Evolutionary conservation across 2,888 invertebrate genomes (phyloP), one percentile per base, ranked within the genome.

Genomic region (Lycaena phlaeas): DNA sequence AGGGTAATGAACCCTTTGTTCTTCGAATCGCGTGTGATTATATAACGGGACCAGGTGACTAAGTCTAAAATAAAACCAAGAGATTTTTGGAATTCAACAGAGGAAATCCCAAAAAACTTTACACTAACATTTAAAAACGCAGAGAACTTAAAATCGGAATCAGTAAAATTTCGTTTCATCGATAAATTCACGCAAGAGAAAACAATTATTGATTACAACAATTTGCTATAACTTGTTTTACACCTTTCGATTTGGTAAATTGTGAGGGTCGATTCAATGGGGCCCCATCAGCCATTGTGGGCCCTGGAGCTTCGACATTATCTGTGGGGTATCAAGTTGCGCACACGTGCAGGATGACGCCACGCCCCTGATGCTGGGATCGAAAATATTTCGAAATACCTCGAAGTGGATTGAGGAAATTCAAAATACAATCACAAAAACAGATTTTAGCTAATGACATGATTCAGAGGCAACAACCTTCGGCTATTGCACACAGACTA

Each of bases 311-410:
- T n/a, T 48, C 46, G 44, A 68, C 67, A 67, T 59, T 65, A 67
- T 69, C 67, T 64, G 55, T 52, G 47, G 41, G 38, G 57, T 64
- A 64, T 72, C 68, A 51, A 49, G 63, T 72, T 71, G 65, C 70
- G 50, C 55, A 62, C 71, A 70, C 70, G 71, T 70, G 69, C 66
- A 68, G 42, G 44, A 36, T 43, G 40, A 49, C 53, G 48, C 50
- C 50, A 34, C 50, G 49, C 54, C 49, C 52, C 50, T 50, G 48
- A 34, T 14, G 9, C 25, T 22, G 25, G 6, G 12, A 36, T 36
- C 10, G n/a, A 7, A 15, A 18, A 34, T 18, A 34, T 34, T 34
- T 34, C 2, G 4, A 22, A 31, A 31, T 18, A 22, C 18, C 18
- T 18, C 12, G 11, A 15, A 1, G 14, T 14, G 30, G 15, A 30